Percentiles rank a stretch among this genome's conserved stretches.
Conservation (phyloP, 2,797 vertebrate genomes). For the Galago senegalensis region DNA sequence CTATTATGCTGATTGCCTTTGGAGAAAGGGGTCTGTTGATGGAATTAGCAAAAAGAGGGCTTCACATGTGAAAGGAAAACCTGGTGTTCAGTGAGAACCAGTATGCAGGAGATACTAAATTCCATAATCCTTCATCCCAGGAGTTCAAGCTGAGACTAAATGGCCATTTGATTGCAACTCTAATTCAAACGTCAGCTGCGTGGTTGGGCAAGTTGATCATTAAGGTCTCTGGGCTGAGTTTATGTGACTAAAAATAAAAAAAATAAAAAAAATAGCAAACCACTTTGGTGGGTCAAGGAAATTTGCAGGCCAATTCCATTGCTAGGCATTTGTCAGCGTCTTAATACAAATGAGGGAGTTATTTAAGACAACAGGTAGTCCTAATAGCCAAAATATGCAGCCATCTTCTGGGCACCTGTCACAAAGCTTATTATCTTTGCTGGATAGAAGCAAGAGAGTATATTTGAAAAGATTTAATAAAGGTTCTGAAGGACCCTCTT, state of each 20-base stretch:
- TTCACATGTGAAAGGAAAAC: not conserved
- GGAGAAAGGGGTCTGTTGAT: not conserved
- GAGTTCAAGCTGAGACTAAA: not conserved
- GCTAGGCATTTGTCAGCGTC: constrained; percentile 40
- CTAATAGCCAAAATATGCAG: constrained; percentile 62
- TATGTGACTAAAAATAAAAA: constrained; percentile 22
- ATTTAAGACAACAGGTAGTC: constrained; percentile 72
- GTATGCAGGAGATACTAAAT: not conserved
- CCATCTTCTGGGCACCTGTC: constrained; percentile 62
- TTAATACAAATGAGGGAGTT: constrained; percentile 55
- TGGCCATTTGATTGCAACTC: constrained; percentile 21
- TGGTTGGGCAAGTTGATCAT: constrained; percentile 6
- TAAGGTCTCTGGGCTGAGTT: constrained; percentile 51
- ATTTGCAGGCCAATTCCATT: constrained; percentile 51
- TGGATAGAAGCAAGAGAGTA: constrained; percentile 58
- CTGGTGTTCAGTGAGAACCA: not conserved
- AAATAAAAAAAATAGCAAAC: not conserved
- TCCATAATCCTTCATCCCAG: not conserved
- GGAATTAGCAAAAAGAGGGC: not conserved
- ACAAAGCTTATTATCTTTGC: constrained; percentile 73
- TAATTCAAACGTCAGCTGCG: constrained; percentile 39
- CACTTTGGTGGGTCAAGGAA: constrained; percentile 56
- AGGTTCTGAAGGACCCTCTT: constrained; percentile 67
- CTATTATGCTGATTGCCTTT: not conserved
- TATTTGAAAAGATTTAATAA: constrained; percentile 80